Evolutionary conservation across 1,140 invertebrate genomes (phyloP), one percentile per base, ranked within the genome.

Genomic region (Caenorhabditis briggsae): DNA sequence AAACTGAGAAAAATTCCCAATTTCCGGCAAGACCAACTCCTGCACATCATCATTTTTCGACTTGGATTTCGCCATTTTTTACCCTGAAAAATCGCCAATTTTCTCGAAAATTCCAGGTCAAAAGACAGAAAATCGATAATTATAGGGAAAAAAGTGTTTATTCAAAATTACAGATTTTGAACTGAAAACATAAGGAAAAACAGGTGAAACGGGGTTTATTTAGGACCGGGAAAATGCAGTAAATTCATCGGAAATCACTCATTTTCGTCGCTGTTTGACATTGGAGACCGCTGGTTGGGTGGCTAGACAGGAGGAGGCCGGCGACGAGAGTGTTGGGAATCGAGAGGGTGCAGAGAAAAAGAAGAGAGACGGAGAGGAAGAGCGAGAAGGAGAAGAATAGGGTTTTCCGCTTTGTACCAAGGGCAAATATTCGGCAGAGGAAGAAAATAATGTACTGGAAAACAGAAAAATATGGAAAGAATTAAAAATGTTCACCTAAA

Each of bases 1-100:
- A 23, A 78, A 78, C 70, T 78, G 43, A 2, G 70, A 50, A 23
- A 78, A 78, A 50, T 78, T 46, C 11, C 46, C 70, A 23, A 78
- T 23, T 50, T 78, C 70, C 7, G 70, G 70, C 6, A 78, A 23
- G 46, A 78, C 48, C 43, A 33, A 33, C 33, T 33, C 33, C 33
- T 33, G 1, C 3, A 2, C 33, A 33, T 78, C 70, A 12, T 78
- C 46, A 2, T 20, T 78, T 50, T 53, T 53, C 11, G 70, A 50
- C 70, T 78, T 78, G 3, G n/a, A 23, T 50, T 50, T 50, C 46
- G 70, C 9, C 46, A 78, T 78, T 50, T 18, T 11, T 12, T 50
- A 53, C 20, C 43, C 70, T 78, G 7, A 50, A 78, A 78, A 78
- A 12, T 78, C n/a, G 46, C 9, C 2, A 78, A 33, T 33, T 33